phyloP scores from a whole-genome alignment of 2,113 vertebrate genomes.

The Dicentrarchus labrax region DNA sequence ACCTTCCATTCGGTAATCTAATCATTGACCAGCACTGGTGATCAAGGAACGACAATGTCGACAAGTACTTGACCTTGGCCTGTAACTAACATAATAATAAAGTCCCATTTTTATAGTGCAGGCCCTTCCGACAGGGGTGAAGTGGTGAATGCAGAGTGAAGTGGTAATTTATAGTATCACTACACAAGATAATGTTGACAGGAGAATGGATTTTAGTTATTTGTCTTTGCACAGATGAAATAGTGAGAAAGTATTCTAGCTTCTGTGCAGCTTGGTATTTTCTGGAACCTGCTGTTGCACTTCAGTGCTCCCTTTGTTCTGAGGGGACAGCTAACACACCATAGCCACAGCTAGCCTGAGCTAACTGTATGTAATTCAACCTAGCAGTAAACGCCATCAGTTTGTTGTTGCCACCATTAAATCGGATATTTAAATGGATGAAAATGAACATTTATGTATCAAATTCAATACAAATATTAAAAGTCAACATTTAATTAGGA shows the following conservation, averaged over 20 bases:
- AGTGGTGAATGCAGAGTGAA: background rate
- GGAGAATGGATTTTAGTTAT: background rate
- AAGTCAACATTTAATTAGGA: background rate
- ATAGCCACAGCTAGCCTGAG: no score
- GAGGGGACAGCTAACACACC: no score
- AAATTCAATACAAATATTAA: background rate
- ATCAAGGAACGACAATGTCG: slow-evolving; percentile 8
- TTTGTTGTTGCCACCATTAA: background rate
- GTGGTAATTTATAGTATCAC: background rate
- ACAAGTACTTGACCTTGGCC: slow-evolving; percentile 24
- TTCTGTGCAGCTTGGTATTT: no score
- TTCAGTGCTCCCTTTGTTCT: no score
- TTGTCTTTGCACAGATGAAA: no score
- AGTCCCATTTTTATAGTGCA: slow-evolving; percentile 12
- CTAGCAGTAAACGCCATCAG: no score
- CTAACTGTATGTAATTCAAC: background rate
- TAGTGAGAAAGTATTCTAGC: no score
- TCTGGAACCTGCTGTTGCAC: no score
- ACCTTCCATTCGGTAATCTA: slow-evolving; percentile 22
- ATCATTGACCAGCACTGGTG: slow-evolving; percentile 20
- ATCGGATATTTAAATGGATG: background rate
- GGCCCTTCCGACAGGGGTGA: background rate
- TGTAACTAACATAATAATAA: slow-evolving; percentile 9
- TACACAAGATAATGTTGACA: background rate
- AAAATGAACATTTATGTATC: no score